Base-by-base conservation (phyloP, 2,797 vertebrate genomes). In the Tragelaphus eurycerus region DNA sequence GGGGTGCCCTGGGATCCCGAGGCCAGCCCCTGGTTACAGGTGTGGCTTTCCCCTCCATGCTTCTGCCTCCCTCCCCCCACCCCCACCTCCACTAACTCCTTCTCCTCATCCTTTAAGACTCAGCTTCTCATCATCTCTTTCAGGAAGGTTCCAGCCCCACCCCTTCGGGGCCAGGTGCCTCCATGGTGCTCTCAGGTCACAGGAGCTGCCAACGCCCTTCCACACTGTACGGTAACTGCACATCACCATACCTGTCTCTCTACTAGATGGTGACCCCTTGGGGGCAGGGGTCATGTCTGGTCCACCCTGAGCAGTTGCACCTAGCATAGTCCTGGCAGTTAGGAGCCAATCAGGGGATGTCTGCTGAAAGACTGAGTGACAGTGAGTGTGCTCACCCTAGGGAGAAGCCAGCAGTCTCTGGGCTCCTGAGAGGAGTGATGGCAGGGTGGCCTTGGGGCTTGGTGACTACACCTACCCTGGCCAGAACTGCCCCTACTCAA, bases 11-110 rank as follows among this genome's bases (percentile, higher is more conserved):
- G 7, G 6, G 27, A n/a, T 55, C 46, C 52, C 2, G 4, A 67
- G 1, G 4, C 10, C 13, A 15, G n/a, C n/a, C n/a, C 23, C 1
- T 7, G 3, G 34, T 46, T 60, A 4, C 3, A 0, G n/a, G 17
- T 16, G 0, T 13, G 29, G 84, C 16, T 74, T 21, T 71, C 31
- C 27, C 4, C 2, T 21, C 89, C 19, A 8, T 8, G 76, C 76
- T 60, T 88, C 31, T 25, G 38, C 12, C 34, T 57, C 19, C 23
- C 9, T 46, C 43, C n/a, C 48, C 54, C 46, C 2, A 19, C 48
- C 10, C 48, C 54, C n/a, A 25, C 48, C 29, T 55, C 43, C 23
- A 21, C 19, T 48, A n/a, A 64, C 6, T 76, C 64, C 38, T 60
- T 50, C 31, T 81, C 86, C 4, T 60, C 57, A 29, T 57, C 84